Base-by-base conservation (phyloP, 2,888 invertebrate species). In the Heteromurus nitidus region DNA sequence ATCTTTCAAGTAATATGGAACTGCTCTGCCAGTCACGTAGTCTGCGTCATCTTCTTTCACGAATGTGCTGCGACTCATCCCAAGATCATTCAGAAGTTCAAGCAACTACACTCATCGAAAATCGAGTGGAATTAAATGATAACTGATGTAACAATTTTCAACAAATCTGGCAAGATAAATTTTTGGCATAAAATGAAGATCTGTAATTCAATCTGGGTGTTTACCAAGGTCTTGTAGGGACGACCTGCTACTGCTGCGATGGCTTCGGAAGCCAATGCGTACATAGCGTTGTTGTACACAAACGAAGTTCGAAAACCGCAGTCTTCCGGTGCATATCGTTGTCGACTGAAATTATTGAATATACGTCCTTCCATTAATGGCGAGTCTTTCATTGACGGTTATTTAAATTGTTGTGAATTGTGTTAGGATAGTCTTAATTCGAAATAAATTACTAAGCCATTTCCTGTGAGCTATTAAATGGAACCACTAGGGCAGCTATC, bases 211-310 rank as follows among this genome's bases (percentile, higher is more conserved):
- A 5, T 36, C 13, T 13, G 5, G 36, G 13, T 36, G 22, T 11
- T 24, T 24, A 84, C 84, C 73, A 82, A 42, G 16, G 67, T 60
- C 9, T 80, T 36, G 44, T 53, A 81, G 3, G 65, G 28, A 0
- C 62, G 26, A 16, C 79, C 73, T 11, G 60, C 67, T 30, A 85
- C 68, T 22, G 67, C 16, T 13, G 64, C 82, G 24, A 80, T 75
- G 2, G 76, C 16, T 26, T 84, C 79, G 0, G 70, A 80, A 16
- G 72, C 80, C 16, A 79, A 16, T 13, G 75, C 55, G 31, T 75
- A 84, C 81, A 84, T 75, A 13, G 16, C 53, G 50, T 84, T 84
- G 30, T 84, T 82, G 53, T 85, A 85, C 11, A 47, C 44, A 36
- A 82, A 80, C 2, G 72, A 76, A 1, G 83, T 83, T 30, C 85